A percentile compares a stretch with the other conserved stretches of the same genome.
Conservation (phyloP, 2,888 invertebrate genomes). For the Sesia apiformis region DNA sequence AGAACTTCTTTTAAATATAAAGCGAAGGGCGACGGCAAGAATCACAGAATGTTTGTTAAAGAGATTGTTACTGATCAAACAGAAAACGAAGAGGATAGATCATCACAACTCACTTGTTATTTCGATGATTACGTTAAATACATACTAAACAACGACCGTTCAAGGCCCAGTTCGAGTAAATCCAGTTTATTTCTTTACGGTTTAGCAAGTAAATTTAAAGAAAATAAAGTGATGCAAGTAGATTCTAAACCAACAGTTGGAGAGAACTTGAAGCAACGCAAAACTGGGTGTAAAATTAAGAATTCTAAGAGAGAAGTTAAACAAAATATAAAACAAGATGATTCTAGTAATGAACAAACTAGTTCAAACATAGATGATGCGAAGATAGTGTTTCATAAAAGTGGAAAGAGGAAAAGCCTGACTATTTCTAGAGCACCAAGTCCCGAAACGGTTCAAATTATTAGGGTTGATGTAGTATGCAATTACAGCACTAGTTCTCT, state of each 20-base stretch:
- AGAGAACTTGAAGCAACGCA: constrained; percentile 20
- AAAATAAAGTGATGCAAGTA: constrained; percentile 40
- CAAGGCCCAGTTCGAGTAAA: constrained; percentile 45
- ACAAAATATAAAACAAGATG: constrained; percentile 16
- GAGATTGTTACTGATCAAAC: constrained; percentile 37
- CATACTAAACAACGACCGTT: constrained; percentile 38
- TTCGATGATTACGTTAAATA: constrained; percentile 59
- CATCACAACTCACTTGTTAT: constrained; percentile 45
- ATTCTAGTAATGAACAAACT: constrained; percentile 10
- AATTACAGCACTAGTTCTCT: constrained; percentile 34
- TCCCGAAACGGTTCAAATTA: constrained; percentile 64
- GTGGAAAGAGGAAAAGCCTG: constrained; percentile 54
- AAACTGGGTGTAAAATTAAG: constrained; percentile 17
- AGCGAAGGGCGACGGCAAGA: constrained; percentile 27
- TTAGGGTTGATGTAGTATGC: constrained; percentile 65
- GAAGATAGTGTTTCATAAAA: constrained; percentile 43
- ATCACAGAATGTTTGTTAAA: constrained; percentile 62
- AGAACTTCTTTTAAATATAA: constrained; percentile 58
- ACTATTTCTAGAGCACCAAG: constrained; percentile 60
- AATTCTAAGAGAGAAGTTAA: constrained; percentile 12
- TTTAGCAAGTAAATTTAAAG: constrained; percentile 24
- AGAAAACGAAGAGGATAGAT: constrained; percentile 28
- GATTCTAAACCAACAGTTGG: constrained; percentile 17
- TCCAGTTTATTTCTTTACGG: constrained; percentile 38
- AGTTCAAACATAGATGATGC: constrained; percentile 26